These are phyloP conservation scores for Camponotus pennsylvanicus DNA, from an alignment of 1,140 invertebrate species.

Conservation along the genomic window DNA sequence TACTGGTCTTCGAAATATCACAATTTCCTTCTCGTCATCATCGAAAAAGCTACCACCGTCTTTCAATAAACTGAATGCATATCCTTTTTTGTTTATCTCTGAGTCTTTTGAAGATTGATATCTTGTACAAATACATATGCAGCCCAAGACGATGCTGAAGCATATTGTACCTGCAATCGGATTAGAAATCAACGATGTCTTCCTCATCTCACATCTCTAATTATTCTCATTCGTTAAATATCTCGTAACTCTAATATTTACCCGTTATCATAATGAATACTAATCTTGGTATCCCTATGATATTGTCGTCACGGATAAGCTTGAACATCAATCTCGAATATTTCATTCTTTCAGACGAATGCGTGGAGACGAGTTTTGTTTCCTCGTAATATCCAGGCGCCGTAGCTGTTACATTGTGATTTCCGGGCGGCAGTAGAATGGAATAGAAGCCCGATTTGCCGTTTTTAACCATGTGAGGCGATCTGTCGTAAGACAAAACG, in stretches of 20 bases:
- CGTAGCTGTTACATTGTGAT: constrained; percentile 87
- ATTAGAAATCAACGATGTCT: constrained; percentile 78
- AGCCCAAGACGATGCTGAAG: constrained; percentile 73
- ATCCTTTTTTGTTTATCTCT: constrained; percentile 78
- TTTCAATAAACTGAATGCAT: constrained; percentile 83
- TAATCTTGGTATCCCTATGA: constrained; percentile 91
- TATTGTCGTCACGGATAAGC: constrained; percentile 88
- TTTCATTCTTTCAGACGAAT: constrained; percentile 75
- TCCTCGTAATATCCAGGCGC: constrained; percentile 87
- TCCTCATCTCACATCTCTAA: constrained; percentile 69
- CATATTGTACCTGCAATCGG: constrained; percentile 79
- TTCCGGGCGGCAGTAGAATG: constrained; percentile 86
- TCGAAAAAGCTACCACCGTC: constrained; percentile 85
- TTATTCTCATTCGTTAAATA: constrained; percentile 74
- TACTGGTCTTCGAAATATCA: constrained; percentile 88
- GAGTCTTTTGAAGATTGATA: constrained; percentile 82
- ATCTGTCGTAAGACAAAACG: constrained; percentile 85
- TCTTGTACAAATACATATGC: constrained; percentile 79
- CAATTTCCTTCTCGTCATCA: constrained; percentile 89
- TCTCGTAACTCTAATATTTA: constrained; percentile 76
- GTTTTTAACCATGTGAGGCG: constrained; percentile 83
- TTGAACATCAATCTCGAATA: constrained; percentile 88
- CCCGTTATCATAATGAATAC: constrained; percentile 91
- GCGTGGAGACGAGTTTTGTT: constrained; percentile 86
- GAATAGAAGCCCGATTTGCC: constrained; percentile 88